Evolutionary conservation across 2,113 vertebrate genomes (phyloP), one percentile per base, ranked within the genome.

Genomic region (Catharus fuscescens): DNA sequence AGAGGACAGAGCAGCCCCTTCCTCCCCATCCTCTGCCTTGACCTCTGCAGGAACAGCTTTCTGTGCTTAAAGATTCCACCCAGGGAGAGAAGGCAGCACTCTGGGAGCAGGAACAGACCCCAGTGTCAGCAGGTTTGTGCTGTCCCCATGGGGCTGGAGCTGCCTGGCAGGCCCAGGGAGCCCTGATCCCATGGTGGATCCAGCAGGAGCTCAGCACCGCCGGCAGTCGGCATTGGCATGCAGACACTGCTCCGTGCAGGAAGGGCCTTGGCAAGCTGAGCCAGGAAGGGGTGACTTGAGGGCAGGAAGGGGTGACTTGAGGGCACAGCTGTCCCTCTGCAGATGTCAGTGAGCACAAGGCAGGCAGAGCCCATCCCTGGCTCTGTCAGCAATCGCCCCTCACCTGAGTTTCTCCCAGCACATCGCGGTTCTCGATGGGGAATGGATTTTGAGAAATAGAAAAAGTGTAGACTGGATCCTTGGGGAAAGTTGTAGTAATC

Each of bases 401-500:
- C 91, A 99, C 99, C 98, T 99, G 99, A 52, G 99, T 99, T 93
- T 99, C 99, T 89, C 99, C 99, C 79, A 99, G 96, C 45, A 99
- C 98, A 1, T 99, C 99, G 2, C 99, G 98, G 98, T 99, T 99
- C 97, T 99, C 99, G 15, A 99, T 99, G 94, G 99, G 98, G 97
- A 99, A 99, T 44, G 98, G 99, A 73, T 98, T 99, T 85, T 98
- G 98, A 42, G 99, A 99, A 90, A 98, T 98, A 94, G 98, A 98
- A 97, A 99, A 99, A 60, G 99, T 99, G 97, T 98, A 99, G 95
- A 99, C 99, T 24, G 99, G 99, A 97, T 99, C 99, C 97, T 99
- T 99, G 71, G 99, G 99, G 94, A 99, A 99, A 42, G 99, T 99
- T 18, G 99, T 99, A n/a, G 99, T 99, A 74, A 99, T 99, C 99